Evolutionary conservation across 1,140 invertebrate genomes (phyloP).

Genomic region (Leptinotarsa lineolata): DNA sequence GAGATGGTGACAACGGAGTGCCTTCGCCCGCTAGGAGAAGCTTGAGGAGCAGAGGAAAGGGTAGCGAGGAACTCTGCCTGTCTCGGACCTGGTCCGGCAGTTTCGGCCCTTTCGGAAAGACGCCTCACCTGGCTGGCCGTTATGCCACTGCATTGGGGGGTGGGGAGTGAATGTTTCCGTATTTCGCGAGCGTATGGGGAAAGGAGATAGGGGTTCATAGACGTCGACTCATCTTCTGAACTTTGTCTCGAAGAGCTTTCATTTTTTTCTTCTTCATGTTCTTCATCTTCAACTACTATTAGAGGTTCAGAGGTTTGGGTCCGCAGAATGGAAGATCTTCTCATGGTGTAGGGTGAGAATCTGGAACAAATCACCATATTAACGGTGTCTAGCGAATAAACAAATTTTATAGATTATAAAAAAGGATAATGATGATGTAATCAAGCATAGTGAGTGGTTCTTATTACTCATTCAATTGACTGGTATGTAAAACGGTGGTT

Average conservation of each 20-base stretch:
- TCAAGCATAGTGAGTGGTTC: too few species aligned
- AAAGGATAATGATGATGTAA: too few species aligned
- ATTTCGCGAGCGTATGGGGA: slow-evolving; percentile 73
- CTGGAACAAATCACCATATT: slow-evolving; percentile 21
- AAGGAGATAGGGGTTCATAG: slow-evolving; percentile 75
- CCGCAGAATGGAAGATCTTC: slow-evolving; percentile 58
- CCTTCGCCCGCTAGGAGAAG: slow-evolving; percentile 72
- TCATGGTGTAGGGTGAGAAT: slow-evolving; percentile 43
- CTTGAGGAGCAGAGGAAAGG: slow-evolving; percentile 69
- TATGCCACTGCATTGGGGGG: slow-evolving; percentile 79
- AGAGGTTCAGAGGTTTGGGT: slow-evolving; percentile 67
- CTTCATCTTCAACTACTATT: slow-evolving; percentile 79
- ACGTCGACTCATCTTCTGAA: slow-evolving; percentile 73
- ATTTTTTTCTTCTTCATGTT: slow-evolving; percentile 61
- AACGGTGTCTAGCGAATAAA: too few species aligned
- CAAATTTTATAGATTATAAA: too few species aligned
- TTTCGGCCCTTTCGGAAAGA: slow-evolving; percentile 76
- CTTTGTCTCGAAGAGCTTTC: slow-evolving; percentile 60
- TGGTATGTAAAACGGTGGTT: too few species aligned
- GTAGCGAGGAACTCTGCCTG: slow-evolving; percentile 81
- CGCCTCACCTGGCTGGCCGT: slow-evolving; percentile 82
- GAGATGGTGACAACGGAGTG: slow-evolving; percentile 85
- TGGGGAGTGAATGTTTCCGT: slow-evolving; percentile 79
- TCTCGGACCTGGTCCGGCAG: slow-evolving; percentile 68
- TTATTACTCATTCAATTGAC: too few species aligned